phyloP scores from a whole-genome alignment of 2,797 vertebrate species.

The Cirrhinus molitorella region DNA sequence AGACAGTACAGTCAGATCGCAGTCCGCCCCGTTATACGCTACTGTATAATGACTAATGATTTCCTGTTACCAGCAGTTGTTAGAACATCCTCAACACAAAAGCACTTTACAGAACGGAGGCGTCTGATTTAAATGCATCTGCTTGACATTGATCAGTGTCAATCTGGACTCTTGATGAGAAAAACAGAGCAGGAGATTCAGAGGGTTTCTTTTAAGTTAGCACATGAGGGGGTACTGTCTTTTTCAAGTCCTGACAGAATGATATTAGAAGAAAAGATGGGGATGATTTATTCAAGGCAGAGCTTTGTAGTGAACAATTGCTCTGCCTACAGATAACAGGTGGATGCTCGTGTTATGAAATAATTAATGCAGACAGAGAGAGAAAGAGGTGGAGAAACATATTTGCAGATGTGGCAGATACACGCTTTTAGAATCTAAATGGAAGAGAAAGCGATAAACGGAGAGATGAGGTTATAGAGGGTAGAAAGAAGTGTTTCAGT shows the following conservation, averaged over 20 bases:
- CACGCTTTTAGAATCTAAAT: neutral
- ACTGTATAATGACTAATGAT: conserved; percentile 7
- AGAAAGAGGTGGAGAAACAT: conserved; percentile 5
- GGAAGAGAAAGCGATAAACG: neutral
- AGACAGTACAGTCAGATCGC: neutral
- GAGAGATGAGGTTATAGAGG: neutral
- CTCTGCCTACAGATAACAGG: neutral
- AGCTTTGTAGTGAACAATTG: conserved; percentile 39
- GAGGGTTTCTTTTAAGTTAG: neutral
- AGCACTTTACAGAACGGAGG: neutral
- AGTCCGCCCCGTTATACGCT: neutral
- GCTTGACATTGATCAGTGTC: conserved; percentile 15
- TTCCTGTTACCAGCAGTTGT: neutral
- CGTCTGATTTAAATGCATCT: neutral
- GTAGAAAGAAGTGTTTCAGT: neutral
- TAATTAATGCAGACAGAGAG: conserved; percentile 3
- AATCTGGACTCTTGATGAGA: neutral
- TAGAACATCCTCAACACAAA: conserved; percentile 21
- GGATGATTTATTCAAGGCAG: conserved; percentile 58
- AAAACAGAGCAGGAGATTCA: neutral
- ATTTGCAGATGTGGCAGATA: neutral
- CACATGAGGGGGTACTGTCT: neutral
- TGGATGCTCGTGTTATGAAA: neutral
- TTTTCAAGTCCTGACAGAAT: conserved; percentile 39
- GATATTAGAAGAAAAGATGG: conserved; percentile 52